Percentiles rank a stretch among this genome's conserved stretches.
phyloP scores from a whole-genome alignment of 2,888 invertebrate species.

The Stenodema calcarata region DNA sequence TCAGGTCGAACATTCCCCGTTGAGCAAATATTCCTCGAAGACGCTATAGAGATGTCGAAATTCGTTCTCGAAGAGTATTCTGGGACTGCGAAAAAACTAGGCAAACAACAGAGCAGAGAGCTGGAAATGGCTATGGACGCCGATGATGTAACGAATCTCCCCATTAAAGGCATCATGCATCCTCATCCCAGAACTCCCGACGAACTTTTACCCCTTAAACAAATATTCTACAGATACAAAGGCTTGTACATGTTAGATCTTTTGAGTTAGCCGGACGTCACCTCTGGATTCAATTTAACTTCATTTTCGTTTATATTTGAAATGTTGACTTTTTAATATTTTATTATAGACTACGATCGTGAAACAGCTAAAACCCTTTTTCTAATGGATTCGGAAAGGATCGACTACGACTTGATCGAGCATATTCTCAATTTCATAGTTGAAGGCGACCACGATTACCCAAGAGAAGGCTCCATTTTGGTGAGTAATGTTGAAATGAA shows the following conservation, averaged over 20 bases:
- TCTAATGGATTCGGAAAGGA: constrained; percentile 77
- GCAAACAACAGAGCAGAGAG: constrained; percentile 61
- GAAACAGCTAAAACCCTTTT: constrained; percentile 69
- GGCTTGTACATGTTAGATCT: constrained; percentile 60
- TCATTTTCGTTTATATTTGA: not conserved
- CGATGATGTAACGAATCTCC: constrained; percentile 59
- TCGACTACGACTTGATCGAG: constrained; percentile 80
- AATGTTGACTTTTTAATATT: not conserved
- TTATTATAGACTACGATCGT: constrained; percentile 17
- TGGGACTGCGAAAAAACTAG: constrained; percentile 70
- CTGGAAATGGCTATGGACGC: constrained; percentile 70
- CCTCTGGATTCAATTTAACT: not conserved
- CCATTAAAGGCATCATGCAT: constrained; percentile 62
- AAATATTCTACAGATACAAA: constrained; percentile 72
- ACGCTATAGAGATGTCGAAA: constrained; percentile 72
- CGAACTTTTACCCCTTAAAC: constrained; percentile 73
- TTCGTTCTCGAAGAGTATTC: constrained; percentile 71
- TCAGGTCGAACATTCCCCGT: constrained; percentile 80
- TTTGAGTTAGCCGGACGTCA: not conserved
- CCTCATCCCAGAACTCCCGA: constrained; percentile 72
- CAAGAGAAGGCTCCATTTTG: constrained; percentile 76
- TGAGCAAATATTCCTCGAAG: constrained; percentile 80
- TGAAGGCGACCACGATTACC: constrained; percentile 72
- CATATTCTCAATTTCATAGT: constrained; percentile 74
- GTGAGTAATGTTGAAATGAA: constrained; percentile 57